Base-by-base conservation (phyloP, 2,113 vertebrate genomes). In the Scopus umbretta region DNA sequence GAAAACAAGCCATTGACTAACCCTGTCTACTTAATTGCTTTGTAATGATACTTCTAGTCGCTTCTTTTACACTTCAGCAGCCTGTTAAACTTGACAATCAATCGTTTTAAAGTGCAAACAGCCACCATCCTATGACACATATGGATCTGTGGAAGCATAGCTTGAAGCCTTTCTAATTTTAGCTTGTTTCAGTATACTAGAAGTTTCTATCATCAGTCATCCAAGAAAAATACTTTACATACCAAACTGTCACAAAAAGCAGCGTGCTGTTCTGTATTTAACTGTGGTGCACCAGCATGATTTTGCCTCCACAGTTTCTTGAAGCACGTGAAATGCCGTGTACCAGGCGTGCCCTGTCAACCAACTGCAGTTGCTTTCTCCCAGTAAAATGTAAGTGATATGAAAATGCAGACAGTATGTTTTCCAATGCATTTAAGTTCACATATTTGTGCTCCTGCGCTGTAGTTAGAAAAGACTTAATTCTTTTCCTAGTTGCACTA, bases 131-230 rank as follows among this genome's bases (percentile, higher is more conserved):
- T 32, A 16, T 50, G 70, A 53, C 84, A 76, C 65, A 62, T 3
- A 71, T 43, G 38, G 55, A 80, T 56, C 72, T 80, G 50, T 71
- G 91, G 83, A 90, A 97, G 75, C 67, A 62, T 16, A 79, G 40
- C 70, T 92, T 71, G 73, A 65, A 85, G 59, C n/a, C 50, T 88
- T 94, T 88, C 80, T 86, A 74, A 83, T 92, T 91, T 91, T 91
- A 81, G 30, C 70, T 79, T 34, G 14, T 67, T 91, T 81, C 52
- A 61, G 62, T 45, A 56, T n/a, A 72, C 5, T 9, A 52, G 68
- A 84, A 75, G 30, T 68, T 87, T 91, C 73, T 85, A 71, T 42
- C 63, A 80, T 73, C 68, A 71, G 2, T 67, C 53, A 75, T 34
- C 42, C 66, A 47, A 83, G 63, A 53, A 53, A 93, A 90, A 93